Evolutionary conservation across 2,797 vertebrate species (phyloP), one percentile per base, ranked within the genome.

Genomic region (Gambusia yucatana): DNA sequence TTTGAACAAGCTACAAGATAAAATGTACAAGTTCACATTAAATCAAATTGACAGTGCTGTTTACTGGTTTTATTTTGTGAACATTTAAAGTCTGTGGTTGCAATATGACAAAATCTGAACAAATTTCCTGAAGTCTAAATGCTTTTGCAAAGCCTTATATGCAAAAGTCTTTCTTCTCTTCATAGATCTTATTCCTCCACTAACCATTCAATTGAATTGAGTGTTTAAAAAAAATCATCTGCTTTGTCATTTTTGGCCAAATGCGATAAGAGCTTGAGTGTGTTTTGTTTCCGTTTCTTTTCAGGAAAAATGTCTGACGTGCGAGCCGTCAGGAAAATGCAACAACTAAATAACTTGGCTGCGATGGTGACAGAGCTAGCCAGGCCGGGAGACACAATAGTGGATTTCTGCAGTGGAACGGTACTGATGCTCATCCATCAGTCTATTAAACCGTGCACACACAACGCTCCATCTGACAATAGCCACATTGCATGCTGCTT

Each of bases 371-470:
- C 88, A 1, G 95, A 95, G 78, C 91, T 97, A 39, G 96, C 96
- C 48, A 96, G 91, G 48, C 96, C 97, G 1, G 96, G 97, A 73
- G 82, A 96, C 91, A 95, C 95, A 3, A 90, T 99, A 77, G 98
- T 99, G 94, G 98, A 99, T 92, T 99, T 99, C 93, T 99, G 98
- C 96, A 99, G 98, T 17, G 98, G 98, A 72, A 98, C 98, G 94
- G 98, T 99, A 97, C 8, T 89, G 33, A n/a, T 80, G 46, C 84
- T 72, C 86, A 88, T 88, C 86, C 73, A 79, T 82, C 83, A 84
- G 71, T 76, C 76, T 71, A n/a, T 77, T 73, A 47, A 1, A 63
- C 73, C 74, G 82, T 87, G 69, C 44, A 82, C 82, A 87, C 73
- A 78, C 73, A 77, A 87, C 48, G 69, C 47, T 44, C 11, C 43